A percentile compares a stretch with the other conserved stretches of the same genome.
phyloP scores from a whole-genome alignment of 2,888 invertebrate species.

The Syrista parreyssii region DNA sequence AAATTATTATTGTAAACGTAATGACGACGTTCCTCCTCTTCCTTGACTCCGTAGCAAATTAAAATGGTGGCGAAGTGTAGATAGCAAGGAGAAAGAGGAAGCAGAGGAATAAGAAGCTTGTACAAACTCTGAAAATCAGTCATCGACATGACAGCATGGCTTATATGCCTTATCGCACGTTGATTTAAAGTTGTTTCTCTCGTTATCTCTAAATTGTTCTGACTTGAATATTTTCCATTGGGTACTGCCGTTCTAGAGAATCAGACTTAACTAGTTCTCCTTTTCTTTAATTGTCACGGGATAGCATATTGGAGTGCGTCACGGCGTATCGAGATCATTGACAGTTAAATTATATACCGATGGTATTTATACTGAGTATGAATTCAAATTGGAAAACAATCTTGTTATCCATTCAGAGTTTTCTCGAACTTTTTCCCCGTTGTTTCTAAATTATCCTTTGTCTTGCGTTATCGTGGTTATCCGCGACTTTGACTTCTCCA shows the following conservation, averaged over 20 bases:
- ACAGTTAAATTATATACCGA: neutral
- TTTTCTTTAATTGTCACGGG: conserved; percentile 10
- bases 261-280: neutral
- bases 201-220: conserved; percentile 29
- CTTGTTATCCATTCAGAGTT: neutral
- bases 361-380: neutral
- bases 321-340: neutral
- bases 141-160: neutral
- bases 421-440: neutral
- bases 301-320: conserved; percentile 11
- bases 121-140: neutral
- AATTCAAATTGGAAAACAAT: neutral
- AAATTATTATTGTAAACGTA: neutral
- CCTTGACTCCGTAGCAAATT: neutral
- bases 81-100: neutral
- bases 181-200: conserved; percentile 44
- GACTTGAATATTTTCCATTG: conserved; percentile 29
- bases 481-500: neutral
- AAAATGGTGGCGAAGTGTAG: neutral
- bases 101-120: neutral
- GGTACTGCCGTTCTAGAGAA: conserved; percentile 4
- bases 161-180: conserved; percentile 40
- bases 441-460: neutral
- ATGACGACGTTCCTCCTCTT: neutral
- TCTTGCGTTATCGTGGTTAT: neutral